Evolutionary conservation across 2,113 vertebrate species (phyloP).

Genomic region (Tragelaphus imberbis): DNA sequence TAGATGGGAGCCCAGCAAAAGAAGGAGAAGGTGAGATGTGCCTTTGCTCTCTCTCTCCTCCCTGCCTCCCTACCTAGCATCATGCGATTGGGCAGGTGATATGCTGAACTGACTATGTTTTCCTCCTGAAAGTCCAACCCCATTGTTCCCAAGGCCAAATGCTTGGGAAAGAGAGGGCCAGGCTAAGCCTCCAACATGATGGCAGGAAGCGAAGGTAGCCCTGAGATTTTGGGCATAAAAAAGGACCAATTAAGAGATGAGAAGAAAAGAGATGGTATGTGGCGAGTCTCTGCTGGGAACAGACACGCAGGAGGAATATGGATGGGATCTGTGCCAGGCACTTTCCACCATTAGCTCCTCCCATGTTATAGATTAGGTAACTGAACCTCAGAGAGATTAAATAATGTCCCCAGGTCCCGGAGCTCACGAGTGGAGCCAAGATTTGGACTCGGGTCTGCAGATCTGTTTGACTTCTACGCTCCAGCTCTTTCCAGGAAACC

Average conservation of each 20-base stretch:
- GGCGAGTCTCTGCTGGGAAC: not conserved
- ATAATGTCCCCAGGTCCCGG: not conserved
- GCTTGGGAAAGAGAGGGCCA: not conserved
- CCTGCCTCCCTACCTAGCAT: not conserved
- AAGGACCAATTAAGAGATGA: not conserved
- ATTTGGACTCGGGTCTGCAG: not conserved
- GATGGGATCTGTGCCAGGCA: accelerated
- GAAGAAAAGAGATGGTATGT: not conserved
- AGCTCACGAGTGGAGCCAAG: not conserved
- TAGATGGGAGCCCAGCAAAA: not conserved
- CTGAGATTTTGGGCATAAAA: not conserved
- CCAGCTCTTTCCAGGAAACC: not conserved
- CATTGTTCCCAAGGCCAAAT: accelerated
- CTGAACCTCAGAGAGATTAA: not conserved
- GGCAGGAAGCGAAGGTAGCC: not conserved
- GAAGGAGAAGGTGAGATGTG: not conserved
- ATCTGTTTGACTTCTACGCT: not conserved
- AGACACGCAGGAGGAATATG: accelerated
- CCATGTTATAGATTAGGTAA: not conserved
- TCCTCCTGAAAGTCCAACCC: not conserved
- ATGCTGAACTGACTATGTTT: not conserved
- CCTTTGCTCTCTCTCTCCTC: not conserved
- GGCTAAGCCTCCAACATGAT: not conserved
- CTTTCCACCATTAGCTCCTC: not conserved
- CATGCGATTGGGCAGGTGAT: accelerated